phyloP scores from a whole-genome alignment of 2,113 vertebrate species.

The Numenius arquata region DNA sequence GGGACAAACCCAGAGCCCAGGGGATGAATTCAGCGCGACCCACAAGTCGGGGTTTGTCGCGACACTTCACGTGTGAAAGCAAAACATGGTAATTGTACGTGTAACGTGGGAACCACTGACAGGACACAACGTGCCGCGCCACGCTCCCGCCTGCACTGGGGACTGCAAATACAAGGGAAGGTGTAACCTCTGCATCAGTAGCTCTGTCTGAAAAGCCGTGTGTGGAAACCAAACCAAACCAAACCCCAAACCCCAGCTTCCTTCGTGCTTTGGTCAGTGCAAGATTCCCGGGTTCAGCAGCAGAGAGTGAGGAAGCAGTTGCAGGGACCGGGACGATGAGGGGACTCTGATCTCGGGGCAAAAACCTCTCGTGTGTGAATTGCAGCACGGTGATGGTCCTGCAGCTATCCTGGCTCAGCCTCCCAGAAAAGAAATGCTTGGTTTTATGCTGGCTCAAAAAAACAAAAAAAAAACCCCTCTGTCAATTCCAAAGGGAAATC shows the following conservation, averaged over 20 bases:
- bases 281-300: not conserved
- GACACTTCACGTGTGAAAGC: not conserved
- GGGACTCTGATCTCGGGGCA: not conserved
- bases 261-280: not conserved
- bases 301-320: not conserved
- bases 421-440: constrained; percentile 18
- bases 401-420: not conserved
- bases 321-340: not conserved
- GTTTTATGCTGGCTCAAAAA: constrained; percentile 40
- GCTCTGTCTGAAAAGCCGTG: not conserved
- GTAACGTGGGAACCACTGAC: not conserved
- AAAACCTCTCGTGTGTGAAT: not conserved
- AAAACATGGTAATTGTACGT: rapidly evolving
- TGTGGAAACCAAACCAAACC: not conserved
- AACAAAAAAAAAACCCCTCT: not conserved
- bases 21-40: not conserved
- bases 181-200: not conserved
- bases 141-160: not conserved
- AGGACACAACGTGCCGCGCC: rapidly evolving
- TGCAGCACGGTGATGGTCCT: constrained; percentile 6
- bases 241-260: not conserved
- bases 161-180: not conserved
- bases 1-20: not conserved
- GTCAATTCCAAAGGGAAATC: not conserved
- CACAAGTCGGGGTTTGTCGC: not conserved